Evolutionary conservation across 2,113 vertebrate species (phyloP).

Genomic region (Zapus hudsonius): DNA sequence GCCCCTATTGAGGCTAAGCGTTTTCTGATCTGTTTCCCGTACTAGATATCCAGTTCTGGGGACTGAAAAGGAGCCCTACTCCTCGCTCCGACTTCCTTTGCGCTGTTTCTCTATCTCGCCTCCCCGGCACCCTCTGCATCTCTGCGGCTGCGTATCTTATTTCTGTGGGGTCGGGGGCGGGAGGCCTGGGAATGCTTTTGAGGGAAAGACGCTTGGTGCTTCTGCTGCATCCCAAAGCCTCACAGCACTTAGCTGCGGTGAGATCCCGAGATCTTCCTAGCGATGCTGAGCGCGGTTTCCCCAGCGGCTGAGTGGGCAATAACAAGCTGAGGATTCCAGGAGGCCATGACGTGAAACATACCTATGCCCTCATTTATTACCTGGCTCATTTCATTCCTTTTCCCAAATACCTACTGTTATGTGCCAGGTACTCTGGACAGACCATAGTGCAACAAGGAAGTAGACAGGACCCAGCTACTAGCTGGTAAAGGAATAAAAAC

Average conservation of each 20-base stretch:
- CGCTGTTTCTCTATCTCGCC: background rate
- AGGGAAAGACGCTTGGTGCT: too few relatives aligned
- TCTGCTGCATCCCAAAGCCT: too few relatives aligned
- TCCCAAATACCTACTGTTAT: background rate
- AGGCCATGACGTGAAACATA: background rate
- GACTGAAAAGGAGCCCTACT: background rate
- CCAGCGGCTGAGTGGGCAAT: slow-evolving; percentile 15
- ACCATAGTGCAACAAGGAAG: background rate
- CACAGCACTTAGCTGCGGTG: background rate
- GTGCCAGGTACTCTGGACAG: background rate
- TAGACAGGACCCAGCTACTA: background rate
- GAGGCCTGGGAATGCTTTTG: background rate
- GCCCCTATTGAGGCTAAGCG: background rate
- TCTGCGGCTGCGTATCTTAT: too few relatives aligned
- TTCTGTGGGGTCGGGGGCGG: background rate
- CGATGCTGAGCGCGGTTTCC: background rate
- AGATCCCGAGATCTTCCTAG: background rate
- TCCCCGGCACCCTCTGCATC: too few relatives aligned
- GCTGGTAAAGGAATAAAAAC: background rate
- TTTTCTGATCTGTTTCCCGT: slow-evolving; percentile 6
- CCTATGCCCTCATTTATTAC: background rate
- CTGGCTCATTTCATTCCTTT: background rate
- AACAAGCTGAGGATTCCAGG: background rate
- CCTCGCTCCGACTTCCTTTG: background rate
- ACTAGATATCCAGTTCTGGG: background rate